Evolutionary conservation across 2,113 vertebrate species (phyloP).

Genomic region (Pantherophis guttatus): DNA sequence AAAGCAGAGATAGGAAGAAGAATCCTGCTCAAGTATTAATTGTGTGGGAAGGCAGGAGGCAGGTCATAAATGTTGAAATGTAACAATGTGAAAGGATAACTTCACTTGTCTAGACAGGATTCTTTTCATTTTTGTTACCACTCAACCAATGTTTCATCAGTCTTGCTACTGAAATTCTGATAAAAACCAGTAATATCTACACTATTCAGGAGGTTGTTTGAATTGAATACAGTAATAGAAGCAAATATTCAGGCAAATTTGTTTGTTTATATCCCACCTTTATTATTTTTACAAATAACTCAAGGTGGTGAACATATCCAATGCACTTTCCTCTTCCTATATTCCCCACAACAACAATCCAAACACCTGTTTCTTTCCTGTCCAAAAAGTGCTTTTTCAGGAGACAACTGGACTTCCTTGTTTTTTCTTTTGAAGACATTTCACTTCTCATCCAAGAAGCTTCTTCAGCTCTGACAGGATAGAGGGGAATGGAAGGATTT

Average conservation of each 20-base stretch:
- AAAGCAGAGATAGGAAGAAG: background rate
- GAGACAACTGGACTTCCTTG: no score
- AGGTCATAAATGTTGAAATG: background rate
- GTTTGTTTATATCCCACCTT: background rate
- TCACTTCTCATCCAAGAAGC: no score
- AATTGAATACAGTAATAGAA: background rate
- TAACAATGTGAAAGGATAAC: background rate
- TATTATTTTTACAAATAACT: background rate
- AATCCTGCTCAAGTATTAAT: background rate
- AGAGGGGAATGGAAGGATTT: no score
- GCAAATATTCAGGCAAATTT: background rate
- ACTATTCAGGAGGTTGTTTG: background rate
- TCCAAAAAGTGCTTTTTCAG: background rate
- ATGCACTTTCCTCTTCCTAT: background rate
- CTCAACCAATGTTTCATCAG: background rate
- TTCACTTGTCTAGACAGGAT: background rate
- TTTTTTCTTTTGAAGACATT: no score
- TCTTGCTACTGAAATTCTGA: background rate
- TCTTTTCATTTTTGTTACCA: slow-evolving; percentile 7
- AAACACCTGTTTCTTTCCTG: background rate
- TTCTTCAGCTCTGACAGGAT: no score
- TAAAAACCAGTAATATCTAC: background rate
- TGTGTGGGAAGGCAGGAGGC: background rate
- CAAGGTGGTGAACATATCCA: background rate
- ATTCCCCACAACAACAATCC: background rate